A percentile compares a stretch with the other conserved stretches of the same genome.
Evolutionary conservation across 2,797 vertebrate genomes (phyloP).

Genomic region (Masticophis lateralis): DNA sequence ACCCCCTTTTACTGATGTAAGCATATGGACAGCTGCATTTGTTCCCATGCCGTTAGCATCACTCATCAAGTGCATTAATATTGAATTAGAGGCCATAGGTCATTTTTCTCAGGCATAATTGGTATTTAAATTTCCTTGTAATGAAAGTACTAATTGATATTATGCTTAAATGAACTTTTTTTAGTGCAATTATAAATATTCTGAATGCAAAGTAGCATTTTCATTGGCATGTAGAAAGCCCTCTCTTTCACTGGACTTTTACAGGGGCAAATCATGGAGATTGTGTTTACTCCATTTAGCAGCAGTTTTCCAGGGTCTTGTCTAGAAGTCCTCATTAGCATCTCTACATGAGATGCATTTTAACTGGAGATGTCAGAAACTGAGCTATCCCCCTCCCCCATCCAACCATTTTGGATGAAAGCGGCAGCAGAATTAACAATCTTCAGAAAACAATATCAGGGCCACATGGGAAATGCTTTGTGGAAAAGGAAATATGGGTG

Average conservation of each 20-base stretch:
- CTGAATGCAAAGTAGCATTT: slow-evolving; percentile 79
- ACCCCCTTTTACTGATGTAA: slow-evolving; percentile 35
- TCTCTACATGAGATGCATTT: not conserved
- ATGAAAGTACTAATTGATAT: slow-evolving; percentile 89
- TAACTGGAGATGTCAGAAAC: not conserved
- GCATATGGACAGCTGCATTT: slow-evolving; percentile 59
- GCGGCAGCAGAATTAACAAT: not conserved
- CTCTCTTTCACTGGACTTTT: not conserved
- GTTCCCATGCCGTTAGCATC: slow-evolving; percentile 83
- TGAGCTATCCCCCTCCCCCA: not conserved
- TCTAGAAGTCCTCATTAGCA: not conserved
- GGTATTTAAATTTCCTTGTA: slow-evolving; percentile 86
- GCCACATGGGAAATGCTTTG: not conserved
- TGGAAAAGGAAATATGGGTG: not conserved
- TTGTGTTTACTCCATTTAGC: not conserved
- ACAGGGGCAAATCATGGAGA: not conserved
- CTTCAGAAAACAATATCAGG: not conserved
- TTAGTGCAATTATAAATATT: slow-evolving; percentile 84
- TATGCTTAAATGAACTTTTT: slow-evolving; percentile 83
- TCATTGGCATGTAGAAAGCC: not conserved
- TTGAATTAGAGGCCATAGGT: slow-evolving; percentile 81
- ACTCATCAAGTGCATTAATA: slow-evolving; percentile 90
- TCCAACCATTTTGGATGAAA: not conserved
- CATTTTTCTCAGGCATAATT: slow-evolving; percentile 88
- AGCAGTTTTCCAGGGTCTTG: not conserved